phyloP scores from a whole-genome alignment of 2,113 vertebrate species.

The Ictalurus furcatus region DNA sequence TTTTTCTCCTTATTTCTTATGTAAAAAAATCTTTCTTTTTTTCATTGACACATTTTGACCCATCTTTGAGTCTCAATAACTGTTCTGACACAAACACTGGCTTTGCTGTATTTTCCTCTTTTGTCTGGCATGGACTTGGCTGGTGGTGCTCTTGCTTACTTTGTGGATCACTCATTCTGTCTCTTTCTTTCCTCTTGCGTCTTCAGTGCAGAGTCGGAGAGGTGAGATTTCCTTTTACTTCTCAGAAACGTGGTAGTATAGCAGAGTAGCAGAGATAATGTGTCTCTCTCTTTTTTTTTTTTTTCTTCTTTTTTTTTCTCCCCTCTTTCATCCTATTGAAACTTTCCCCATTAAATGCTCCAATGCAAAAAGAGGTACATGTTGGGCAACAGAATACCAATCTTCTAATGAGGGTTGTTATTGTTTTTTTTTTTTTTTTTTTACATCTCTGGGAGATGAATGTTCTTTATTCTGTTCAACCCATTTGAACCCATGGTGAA shows the following conservation, averaged over 20 bases:
- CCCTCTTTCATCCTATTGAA: neutral
- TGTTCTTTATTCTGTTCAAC: neutral
- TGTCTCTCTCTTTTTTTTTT: neutral
- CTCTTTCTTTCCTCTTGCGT: conserved; percentile 70
- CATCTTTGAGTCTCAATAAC: neutral
- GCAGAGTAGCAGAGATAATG: neutral
- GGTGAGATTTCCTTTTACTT: conserved; percentile 80
- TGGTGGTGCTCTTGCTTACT: conserved; percentile 43
- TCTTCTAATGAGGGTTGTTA: neutral
- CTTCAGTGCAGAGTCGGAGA: conserved; percentile 98
- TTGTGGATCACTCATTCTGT: conserved; percentile 62
- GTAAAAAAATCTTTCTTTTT: neutral
- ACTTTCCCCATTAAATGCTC: neutral
- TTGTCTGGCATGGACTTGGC: conserved; percentile 29
- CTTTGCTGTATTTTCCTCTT: conserved; percentile 1
- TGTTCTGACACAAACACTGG: neutral
- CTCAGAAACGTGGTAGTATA: conserved; percentile 2
- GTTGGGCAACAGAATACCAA: neutral
- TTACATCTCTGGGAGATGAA: neutral
- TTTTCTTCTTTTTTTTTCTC: neutral
- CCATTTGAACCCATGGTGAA: neutral
- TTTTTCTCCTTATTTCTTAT: neutral
- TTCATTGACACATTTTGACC: neutral
- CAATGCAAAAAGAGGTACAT: neutral
- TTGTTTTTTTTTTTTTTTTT: no score